Evolutionary conservation across 1,140 invertebrate species (phyloP).

Genomic region (Caenorhabditis inopinata): DNA sequence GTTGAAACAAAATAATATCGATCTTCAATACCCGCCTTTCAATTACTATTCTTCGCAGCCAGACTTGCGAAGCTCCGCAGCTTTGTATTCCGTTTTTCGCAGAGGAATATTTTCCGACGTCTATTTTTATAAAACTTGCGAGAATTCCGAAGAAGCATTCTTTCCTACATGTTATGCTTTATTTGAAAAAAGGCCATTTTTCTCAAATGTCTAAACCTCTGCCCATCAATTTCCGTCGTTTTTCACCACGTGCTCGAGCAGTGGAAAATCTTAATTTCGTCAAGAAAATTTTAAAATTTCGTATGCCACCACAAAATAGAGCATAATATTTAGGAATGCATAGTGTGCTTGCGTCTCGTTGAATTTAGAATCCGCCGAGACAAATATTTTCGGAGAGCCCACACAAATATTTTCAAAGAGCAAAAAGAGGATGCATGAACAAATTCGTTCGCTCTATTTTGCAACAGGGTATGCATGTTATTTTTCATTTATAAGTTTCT

Average conservation of each 20-base stretch:
- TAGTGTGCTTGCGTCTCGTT: neutral
- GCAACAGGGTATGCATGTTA: too few species aligned
- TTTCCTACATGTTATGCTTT: neutral
- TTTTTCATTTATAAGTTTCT: too few species aligned
- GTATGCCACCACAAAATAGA: neutral
- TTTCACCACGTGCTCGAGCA: neutral
- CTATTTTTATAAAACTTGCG: too few species aligned
- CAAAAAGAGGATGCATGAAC: neutral
- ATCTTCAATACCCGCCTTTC: too few species aligned
- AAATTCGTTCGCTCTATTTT: too few species aligned
- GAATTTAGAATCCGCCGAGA: neutral
- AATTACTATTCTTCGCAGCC: too few species aligned
- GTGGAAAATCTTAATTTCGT: slow-evolving; percentile 19
- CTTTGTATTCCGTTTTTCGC: too few species aligned
- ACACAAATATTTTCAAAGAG: neutral
- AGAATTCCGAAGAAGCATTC: too few species aligned
- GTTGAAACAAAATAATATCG: too few species aligned
- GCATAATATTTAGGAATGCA: slow-evolving; percentile 14
- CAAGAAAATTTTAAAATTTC: neutral
- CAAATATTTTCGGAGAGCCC: neutral
- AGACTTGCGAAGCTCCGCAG: too few species aligned
- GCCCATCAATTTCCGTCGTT: neutral
- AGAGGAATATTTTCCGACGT: too few species aligned
- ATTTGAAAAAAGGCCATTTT: neutral
- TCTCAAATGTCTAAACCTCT: neutral